Base-by-base conservation (phyloP, 1,140 invertebrate genomes). In the Cotesia chilonis region DNA sequence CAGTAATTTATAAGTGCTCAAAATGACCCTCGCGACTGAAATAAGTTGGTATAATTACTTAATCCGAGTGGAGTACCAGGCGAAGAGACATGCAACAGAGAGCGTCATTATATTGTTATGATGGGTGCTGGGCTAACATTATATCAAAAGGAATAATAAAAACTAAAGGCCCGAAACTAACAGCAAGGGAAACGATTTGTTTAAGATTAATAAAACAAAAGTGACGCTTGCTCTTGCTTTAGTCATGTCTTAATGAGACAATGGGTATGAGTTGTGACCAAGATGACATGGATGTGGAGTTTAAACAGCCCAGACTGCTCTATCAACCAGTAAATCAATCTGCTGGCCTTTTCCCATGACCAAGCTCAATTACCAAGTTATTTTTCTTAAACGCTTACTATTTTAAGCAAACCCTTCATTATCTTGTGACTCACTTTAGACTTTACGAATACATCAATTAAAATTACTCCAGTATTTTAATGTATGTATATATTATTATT, bases 331-430 rank as follows among this genome's bases (percentile, higher is more conserved):
- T 47, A 47, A 47, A 47, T 47, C 80, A 59, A 59, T 59, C 78
- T 80, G 81, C 75, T 81, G 80, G 81, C 80, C 81, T 81, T 81
- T 82, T 82, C 81, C 79, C 81, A 82, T 80, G 79, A 70, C 78
- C 66, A 59, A 61, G 38, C 28, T 38, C 61, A 37, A 65, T 35
- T 14, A 51, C n/a, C 17, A 9, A n/a, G 4, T 14, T n/a, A 79
- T 81, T 76, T 37, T 67, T 71, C 61, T 28, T 72, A 65, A 5
- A 47, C 55, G 38, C 17, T 10, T 6, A 37, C 41, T 65, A 41
- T 65, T 41, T 17, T 36, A 65, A 65, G 10, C 41, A 47, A 10
- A 6, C 41, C 41, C 10, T 47, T 47, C 41, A 47, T 47, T 47
- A 47, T 6, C 41, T 47, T 47, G 10, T 47, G 41, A 47, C 41